Evolutionary conservation across 2,113 vertebrate genomes (phyloP), one percentile per base, ranked within the genome.

Genomic region (Ophiodon elongatus): DNA sequence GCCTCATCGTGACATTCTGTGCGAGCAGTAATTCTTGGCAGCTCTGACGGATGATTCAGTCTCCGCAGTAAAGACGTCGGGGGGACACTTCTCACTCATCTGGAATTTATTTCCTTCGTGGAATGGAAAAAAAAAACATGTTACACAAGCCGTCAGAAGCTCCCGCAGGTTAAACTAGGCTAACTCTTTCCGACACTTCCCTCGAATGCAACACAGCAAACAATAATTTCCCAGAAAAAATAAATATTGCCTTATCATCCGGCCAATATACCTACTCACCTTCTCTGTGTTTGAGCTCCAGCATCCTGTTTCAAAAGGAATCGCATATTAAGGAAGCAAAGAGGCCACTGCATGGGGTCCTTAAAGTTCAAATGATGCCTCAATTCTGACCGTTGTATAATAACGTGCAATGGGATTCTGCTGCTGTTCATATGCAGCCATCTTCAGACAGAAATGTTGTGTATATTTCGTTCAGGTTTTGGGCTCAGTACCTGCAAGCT

Each of bases 11-110:
- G 66, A 70, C 23, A 37, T 78, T 57, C 39, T 70, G 11, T 14
- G 23, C 76, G 43, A 60, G 39, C 52, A 41, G 65, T 17, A 19
- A 50, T 45, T 82, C 47, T 59, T 68, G 65, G 62, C 78, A 82
- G 64, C 21, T 68, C 76, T 13, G 64, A 79, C 72, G 56, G 65
- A 82, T 39, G 67, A 84, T 73, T 87, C 74, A 66, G 79, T 64
- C 57, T 80, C 52, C 39, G 45, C 56, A 39, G 47, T 70, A 19
- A 83, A 29, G 57, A 47, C 43, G 2, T 31, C 23, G 4, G 23
- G 37, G 37, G 31, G 39, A 70, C 6, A 6, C 64, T 78, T 76
- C 39, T 60, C 35, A 50, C 29, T 45, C 39, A 50, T 67, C 39
- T 66, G 27, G 9, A 70, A 68, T 70, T 9, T 54, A 56, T 71